These are phyloP conservation scores for Tenualosa ilisha DNA, from an alignment of 2,797 vertebrate species.

Conservation along the genomic window DNA sequence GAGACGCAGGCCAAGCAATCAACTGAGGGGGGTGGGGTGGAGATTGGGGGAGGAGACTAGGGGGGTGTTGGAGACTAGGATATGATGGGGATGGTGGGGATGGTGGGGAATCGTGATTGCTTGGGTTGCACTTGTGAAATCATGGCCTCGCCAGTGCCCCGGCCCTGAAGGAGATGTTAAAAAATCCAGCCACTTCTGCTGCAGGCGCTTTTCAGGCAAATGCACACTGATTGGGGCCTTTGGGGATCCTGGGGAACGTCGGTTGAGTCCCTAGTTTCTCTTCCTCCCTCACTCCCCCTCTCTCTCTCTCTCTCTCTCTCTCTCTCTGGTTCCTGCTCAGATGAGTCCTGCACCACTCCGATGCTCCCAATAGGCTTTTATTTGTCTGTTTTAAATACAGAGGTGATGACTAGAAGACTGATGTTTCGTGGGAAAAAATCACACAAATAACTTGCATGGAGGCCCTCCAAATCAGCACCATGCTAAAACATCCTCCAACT, in stretches of 20 bases:
- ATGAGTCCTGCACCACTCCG: not conserved
- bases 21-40: conserved; percentile 46
- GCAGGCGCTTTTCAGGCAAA: conserved; percentile 58
- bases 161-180: conserved; percentile 64
- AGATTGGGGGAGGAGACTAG: conserved; percentile 34
- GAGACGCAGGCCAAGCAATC: conserved; percentile 69
- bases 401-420: not conserved
- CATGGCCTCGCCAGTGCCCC: conserved; percentile 58
- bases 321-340: not conserved
- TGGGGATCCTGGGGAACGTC: not conserved
- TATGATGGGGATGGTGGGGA: not conserved
- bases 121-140: conserved; percentile 71
- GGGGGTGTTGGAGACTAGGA: conserved; percentile 50
- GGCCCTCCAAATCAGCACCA: conserved; percentile 9
- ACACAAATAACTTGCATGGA: conserved; percentile 6
- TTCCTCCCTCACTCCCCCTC: not conserved
- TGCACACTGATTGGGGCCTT: conserved; percentile 61
- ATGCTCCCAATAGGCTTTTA: conserved; percentile 38
- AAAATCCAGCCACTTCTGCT: conserved; percentile 60
- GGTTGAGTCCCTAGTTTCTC: not conserved
- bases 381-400: conserved; percentile 45
- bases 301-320: not conserved
- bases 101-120: conserved; percentile 59
- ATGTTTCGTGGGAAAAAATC: not conserved
- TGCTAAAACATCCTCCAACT: conserved; percentile 5